phyloP scores from a whole-genome alignment of 1,140 invertebrate genomes.

The Apis laboriosa region DNA sequence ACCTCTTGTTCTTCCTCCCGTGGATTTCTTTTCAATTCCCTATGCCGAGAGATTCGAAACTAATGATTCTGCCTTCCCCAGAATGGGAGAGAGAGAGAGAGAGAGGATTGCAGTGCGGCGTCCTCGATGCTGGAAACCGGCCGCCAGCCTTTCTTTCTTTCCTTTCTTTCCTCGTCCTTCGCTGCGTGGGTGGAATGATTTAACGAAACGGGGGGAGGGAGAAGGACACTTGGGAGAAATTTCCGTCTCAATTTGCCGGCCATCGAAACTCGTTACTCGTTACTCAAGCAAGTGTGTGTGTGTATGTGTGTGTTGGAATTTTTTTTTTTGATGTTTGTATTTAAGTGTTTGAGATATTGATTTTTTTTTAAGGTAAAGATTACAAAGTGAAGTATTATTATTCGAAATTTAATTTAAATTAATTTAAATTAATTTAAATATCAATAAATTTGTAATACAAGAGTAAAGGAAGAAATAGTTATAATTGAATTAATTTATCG shows the following conservation, averaged over 20 bases:
- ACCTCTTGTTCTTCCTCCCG: slow-evolving; percentile 46
- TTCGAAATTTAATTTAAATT: too few species aligned
- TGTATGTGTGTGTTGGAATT: too few species aligned
- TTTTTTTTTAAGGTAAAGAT: too few species aligned
- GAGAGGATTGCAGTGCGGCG: background rate
- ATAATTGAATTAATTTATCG: too few species aligned
- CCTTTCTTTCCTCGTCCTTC: background rate
- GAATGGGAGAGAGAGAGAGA: too few species aligned
- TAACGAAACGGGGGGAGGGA: slow-evolving; percentile 37
- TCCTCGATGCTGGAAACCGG: background rate
- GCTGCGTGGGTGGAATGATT: slow-evolving; percentile 26
- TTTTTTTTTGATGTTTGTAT: too few species aligned
- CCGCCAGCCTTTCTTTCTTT: background rate
- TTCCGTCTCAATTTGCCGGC: background rate
- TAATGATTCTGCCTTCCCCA: slow-evolving; percentile 31
- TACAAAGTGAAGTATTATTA: too few species aligned
- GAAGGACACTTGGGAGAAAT: slow-evolving; percentile 44
- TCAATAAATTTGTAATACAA: too few species aligned
- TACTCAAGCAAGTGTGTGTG: too few species aligned
- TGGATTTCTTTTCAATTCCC: slow-evolving; percentile 44
- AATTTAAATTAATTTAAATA: too few species aligned
- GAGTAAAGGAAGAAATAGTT: too few species aligned
- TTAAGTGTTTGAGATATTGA: too few species aligned
- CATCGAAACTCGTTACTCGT: background rate
- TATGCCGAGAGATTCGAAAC: slow-evolving; percentile 30